Conservation (phyloP, 2,113 vertebrate species). For the Damaliscus lunatus region DNA sequence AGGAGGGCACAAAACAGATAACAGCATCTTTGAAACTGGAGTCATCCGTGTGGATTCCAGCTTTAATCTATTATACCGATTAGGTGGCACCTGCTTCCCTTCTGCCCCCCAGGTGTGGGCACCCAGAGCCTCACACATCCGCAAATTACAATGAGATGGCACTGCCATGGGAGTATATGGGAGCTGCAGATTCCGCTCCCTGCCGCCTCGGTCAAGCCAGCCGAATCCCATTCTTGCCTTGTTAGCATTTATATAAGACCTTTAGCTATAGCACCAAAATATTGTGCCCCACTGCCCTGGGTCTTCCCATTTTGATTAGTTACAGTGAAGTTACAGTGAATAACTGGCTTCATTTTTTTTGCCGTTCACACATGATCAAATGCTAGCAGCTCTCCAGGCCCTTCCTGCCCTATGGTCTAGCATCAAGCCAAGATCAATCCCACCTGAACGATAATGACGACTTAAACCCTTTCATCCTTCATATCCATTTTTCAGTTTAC, state of each 20-base stretch:
- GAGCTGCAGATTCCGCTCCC: not conserved
- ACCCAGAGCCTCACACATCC: not conserved
- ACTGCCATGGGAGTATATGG: not conserved
- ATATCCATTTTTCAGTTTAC: not conserved
- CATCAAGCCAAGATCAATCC: not conserved
- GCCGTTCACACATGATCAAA: constrained; percentile 43
- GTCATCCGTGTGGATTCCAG: not conserved
- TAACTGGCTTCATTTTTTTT: constrained; percentile 26
- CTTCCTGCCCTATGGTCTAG: not conserved
- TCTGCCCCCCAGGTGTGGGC: not conserved
- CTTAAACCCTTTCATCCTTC: not conserved
- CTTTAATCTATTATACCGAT: not conserved
- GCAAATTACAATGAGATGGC: constrained; percentile 17
- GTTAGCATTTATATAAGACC: constrained; percentile 53
- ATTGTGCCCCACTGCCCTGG: not conserved
- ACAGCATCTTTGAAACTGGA: not conserved
- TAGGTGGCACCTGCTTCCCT: not conserved
- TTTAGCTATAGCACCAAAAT: not conserved
- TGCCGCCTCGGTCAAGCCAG: not conserved
- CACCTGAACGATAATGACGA: constrained; percentile 3
- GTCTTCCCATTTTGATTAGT: not conserved
- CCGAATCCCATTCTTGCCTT: not conserved
- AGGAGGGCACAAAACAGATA: not conserved
- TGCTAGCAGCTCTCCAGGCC: not conserved
- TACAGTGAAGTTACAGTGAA: not conserved